phyloP scores from a whole-genome alignment of 2,888 invertebrate species.

The Lapara coniferarum region DNA sequence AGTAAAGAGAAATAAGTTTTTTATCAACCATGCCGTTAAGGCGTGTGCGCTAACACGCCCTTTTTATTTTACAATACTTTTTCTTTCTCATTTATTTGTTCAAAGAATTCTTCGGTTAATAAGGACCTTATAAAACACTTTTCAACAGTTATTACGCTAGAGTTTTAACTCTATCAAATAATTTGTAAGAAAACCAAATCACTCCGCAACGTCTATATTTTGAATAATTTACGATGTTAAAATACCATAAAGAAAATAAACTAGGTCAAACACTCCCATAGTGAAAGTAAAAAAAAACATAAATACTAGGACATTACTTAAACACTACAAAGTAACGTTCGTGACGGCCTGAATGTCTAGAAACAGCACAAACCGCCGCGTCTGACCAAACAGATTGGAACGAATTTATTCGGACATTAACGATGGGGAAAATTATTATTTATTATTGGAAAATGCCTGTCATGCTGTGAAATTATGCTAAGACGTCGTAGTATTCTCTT shows the following conservation, averaged over 20 bases:
- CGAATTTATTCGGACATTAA: slow-evolving; percentile 40
- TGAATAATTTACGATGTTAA: neutral
- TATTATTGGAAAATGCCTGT: slow-evolving; percentile 36
- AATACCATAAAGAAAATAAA: neutral
- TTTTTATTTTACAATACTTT: neutral
- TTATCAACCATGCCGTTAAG: neutral
- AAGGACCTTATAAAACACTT: no score
- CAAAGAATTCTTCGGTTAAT: no score
- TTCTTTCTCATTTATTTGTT: no score
- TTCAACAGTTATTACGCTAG: no score
- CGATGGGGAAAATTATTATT: slow-evolving; percentile 40
- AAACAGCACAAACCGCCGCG: slow-evolving; percentile 18
- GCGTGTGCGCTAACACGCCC: neutral
- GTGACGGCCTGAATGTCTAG: slow-evolving; percentile 16
- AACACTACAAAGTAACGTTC: slow-evolving; percentile 10
- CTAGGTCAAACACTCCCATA: neutral
- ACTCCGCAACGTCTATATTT: no score
- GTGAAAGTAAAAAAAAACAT: neutral
- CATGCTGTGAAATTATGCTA: no score
- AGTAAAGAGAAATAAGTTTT: neutral
- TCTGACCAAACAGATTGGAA: slow-evolving; percentile 39
- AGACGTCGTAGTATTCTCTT: neutral
- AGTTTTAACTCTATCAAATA: no score
- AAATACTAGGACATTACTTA: neutral
- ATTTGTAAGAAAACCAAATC: no score